Evolutionary conservation across 1,140 invertebrate species (phyloP).

Genomic region (Euwallacea fornicatus): DNA sequence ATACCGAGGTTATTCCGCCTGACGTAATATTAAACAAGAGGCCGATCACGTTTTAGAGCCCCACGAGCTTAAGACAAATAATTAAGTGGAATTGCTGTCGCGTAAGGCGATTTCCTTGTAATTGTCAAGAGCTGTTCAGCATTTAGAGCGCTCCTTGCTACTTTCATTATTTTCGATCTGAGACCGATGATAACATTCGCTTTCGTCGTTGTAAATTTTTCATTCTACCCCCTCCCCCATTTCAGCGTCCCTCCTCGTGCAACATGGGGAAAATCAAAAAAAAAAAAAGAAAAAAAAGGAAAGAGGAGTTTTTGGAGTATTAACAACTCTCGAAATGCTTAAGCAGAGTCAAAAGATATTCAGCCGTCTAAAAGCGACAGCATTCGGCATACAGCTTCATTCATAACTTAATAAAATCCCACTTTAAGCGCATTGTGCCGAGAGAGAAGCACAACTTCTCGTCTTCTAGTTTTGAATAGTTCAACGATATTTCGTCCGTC

Average conservation of each 20-base stretch:
- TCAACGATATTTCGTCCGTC: conserved; percentile 21
- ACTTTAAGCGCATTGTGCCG: conserved; percentile 10
- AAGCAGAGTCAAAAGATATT: not conserved
- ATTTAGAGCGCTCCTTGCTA: conserved; percentile 27
- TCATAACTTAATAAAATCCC: conserved; percentile 22
- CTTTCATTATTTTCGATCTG: not conserved
- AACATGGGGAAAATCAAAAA: not conserved
- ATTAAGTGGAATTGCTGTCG: conserved; percentile 35
- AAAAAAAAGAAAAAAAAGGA: too few relatives aligned
- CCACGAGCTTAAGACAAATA: conserved; percentile 36
- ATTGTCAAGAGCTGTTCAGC: conserved; percentile 33
- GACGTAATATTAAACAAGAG: conserved; percentile 22
- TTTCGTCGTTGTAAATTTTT: too few relatives aligned
- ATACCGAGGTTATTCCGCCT: conserved; percentile 11
- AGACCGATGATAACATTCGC: not conserved
- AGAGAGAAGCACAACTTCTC: conserved; percentile 11
- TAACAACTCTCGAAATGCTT: not conserved
- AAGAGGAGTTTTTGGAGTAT: not conserved
- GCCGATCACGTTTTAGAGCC: conserved; percentile 28
- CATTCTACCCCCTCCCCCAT: too few relatives aligned
- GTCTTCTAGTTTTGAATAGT: conserved; percentile 24
- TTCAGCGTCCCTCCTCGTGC: too few relatives aligned
- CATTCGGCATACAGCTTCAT: conserved; percentile 10
- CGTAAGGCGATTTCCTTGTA: conserved; percentile 34
- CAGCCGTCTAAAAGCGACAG: not conserved